Conservation (phyloP, 2,113 vertebrate genomes). For the Lagopus leucura region DNA sequence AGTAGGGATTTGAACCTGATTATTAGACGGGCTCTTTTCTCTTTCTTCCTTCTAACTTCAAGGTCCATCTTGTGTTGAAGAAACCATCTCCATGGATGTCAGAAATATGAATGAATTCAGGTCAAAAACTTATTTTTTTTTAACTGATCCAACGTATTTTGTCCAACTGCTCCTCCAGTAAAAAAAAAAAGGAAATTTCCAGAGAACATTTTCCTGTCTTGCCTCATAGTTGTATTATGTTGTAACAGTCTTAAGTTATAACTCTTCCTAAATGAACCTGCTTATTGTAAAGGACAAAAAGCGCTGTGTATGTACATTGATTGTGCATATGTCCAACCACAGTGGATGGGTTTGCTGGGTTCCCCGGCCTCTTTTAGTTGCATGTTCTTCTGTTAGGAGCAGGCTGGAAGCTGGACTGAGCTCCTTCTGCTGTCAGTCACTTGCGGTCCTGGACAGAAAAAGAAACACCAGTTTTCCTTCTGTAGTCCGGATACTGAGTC, state of each 20-base stretch:
- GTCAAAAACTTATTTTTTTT: background rate
- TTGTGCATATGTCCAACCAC: fast-evolving
- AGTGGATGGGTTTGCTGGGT: background rate
- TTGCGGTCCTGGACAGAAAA: slow-evolving; percentile 46
- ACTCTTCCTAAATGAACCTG: background rate
- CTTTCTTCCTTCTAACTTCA: slow-evolving; percentile 1
- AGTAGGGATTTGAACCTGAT: slow-evolving; percentile 20
- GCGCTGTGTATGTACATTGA: background rate
- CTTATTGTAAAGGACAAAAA: background rate
- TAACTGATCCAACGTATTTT: background rate
- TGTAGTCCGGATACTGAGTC: slow-evolving; percentile 56
- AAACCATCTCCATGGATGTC: background rate
- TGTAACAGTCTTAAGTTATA: background rate
- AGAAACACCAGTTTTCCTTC: slow-evolving; percentile 39
- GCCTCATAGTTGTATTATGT: background rate
- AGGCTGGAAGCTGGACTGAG: background rate
- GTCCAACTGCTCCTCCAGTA: background rate
- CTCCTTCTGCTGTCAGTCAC: background rate
- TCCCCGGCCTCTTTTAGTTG: background rate
- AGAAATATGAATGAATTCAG: background rate
- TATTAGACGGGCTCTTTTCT: background rate
- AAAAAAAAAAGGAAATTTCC: slow-evolving; percentile 26
- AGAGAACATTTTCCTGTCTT: background rate
- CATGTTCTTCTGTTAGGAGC: background rate
- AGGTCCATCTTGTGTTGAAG: background rate